These are phyloP conservation scores for Leptinotarsa rubiginosa DNA, from an alignment of 2,888 invertebrate species.

Conservation along the genomic window DNA sequence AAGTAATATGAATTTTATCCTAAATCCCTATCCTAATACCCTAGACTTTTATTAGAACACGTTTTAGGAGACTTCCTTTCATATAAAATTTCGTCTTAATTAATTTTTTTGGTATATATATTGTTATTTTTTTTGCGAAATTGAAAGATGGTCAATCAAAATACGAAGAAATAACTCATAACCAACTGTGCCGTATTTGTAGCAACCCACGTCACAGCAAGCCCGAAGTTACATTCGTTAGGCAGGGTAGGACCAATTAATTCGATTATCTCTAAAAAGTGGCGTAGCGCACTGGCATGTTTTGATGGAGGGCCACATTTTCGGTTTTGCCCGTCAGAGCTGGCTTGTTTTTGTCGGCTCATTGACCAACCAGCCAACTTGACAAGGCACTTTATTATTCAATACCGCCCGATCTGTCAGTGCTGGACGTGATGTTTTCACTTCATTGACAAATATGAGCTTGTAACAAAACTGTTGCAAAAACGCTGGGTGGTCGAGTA, in stretches of 20 bases:
- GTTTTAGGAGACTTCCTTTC: no score
- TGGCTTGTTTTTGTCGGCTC: slow-evolving; percentile 61
- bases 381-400: slow-evolving; percentile 60
- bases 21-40: no score
- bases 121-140: no score
- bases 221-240: slow-evolving; percentile 4
- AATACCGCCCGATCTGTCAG: slow-evolving; percentile 58
- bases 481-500: slow-evolving; percentile 24
- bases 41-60: no score
- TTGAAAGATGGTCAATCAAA: neutral
- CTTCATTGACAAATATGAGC: slow-evolving; percentile 49
- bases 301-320: slow-evolving; percentile 48
- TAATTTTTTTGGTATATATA: no score
- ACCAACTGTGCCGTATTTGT: neutral
- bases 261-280: slow-evolving; percentile 44
- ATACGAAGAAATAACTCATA: neutral
- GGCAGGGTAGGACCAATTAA: slow-evolving; percentile 34
- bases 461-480: slow-evolving; percentile 34
- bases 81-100: no score
- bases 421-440: slow-evolving; percentile 45
- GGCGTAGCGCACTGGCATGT: slow-evolving; percentile 41
- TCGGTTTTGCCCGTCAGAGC: slow-evolving; percentile 42
- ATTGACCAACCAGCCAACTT: slow-evolving; percentile 58
- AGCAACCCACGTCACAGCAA: slow-evolving; percentile 1
- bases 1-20: no score